Percentiles rank a stretch among this genome's conserved stretches.
These are phyloP conservation scores for Cryptocephalus moraei DNA, from an alignment of 2,888 invertebrate species.

Conservation along the genomic window DNA sequence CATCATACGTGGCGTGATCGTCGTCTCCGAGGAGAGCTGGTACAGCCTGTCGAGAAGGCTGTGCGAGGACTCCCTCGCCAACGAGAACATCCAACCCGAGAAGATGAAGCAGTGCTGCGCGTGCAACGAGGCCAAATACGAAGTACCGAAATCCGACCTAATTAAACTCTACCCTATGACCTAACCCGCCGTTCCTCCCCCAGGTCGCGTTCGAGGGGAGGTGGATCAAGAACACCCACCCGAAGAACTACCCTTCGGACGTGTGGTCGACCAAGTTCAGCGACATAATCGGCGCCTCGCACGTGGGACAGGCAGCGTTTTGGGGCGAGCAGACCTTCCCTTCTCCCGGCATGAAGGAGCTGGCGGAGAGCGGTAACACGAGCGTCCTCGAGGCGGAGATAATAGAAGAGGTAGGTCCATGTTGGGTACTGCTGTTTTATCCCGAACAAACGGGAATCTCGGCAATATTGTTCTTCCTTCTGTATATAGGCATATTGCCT, in stretches of 20 bases:
- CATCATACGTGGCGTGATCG: constrained; percentile 63
- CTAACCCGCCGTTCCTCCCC: too few relatives aligned
- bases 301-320: constrained; percentile 67
- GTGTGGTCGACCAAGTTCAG: constrained; percentile 84
- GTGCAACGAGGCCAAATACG: constrained; percentile 93
- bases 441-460: too few relatives aligned
- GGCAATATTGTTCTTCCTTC: too few relatives aligned
- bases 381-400: constrained; percentile 82
- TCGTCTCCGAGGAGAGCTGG: constrained; percentile 64
- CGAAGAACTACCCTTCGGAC: constrained; percentile 84
- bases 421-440: neutral
- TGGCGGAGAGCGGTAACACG: constrained; percentile 88
- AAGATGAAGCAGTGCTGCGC: constrained; percentile 74
- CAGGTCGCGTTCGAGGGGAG: constrained; percentile 79
- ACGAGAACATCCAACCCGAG: constrained; percentile 50
- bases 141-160: constrained; percentile 41
- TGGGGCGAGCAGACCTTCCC: constrained; percentile 83
- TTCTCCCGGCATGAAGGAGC: constrained; percentile 74
- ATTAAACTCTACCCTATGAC: too few relatives aligned
- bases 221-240: constrained; percentile 91
- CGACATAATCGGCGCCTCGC: constrained; percentile 90
- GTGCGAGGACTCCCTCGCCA: constrained; percentile 55
- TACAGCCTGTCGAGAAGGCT: constrained; percentile 61
- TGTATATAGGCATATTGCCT: too few relatives aligned
- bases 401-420: constrained; percentile 54